phyloP scores from a whole-genome alignment of 2,113 vertebrate species.

The Mugil cephalus region DNA sequence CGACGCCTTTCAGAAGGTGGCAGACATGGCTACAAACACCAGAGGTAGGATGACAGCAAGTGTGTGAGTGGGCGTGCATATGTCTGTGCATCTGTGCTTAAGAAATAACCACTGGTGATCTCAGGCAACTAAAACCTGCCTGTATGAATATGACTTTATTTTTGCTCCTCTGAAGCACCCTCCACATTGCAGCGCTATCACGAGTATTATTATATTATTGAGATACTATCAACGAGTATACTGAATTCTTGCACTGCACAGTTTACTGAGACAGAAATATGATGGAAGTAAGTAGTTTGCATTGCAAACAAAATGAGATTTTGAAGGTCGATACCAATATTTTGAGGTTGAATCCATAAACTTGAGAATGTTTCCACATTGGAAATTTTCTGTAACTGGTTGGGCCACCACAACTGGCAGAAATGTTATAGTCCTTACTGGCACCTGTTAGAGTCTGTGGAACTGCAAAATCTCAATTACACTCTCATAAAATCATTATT shows the following conservation, averaged over 20 bases:
- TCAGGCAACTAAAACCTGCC: not conserved
- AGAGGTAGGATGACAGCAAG: constrained; percentile 86
- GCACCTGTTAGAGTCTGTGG: not conserved
- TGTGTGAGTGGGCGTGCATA: no score
- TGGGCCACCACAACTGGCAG: not conserved
- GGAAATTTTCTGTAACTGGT: not conserved
- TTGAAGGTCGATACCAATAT: not conserved
- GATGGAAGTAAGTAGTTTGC: not conserved
- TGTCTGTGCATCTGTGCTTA: constrained; percentile 5
- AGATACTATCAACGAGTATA: constrained; percentile 44
- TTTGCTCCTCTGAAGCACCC: constrained; percentile 1
- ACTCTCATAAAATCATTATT: no score
- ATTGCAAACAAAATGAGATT: not conserved
- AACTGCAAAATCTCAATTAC: no score
- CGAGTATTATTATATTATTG: constrained; percentile 20
- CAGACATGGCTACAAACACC: constrained; percentile 99
- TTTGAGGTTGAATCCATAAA: not conserved
- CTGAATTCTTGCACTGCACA: constrained; percentile 9
- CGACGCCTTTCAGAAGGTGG: constrained; percentile 99
- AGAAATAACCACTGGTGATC: not conserved
- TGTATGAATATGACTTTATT: not conserved
- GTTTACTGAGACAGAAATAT: constrained; percentile 28
- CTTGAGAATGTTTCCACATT: not conserved
- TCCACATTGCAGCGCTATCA: constrained; percentile 16
- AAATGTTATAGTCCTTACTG: not conserved